These are phyloP conservation scores for Acipenser oxyrinchus DNA, from an alignment of 2,797 vertebrate genomes.

Conservation along the genomic window DNA sequence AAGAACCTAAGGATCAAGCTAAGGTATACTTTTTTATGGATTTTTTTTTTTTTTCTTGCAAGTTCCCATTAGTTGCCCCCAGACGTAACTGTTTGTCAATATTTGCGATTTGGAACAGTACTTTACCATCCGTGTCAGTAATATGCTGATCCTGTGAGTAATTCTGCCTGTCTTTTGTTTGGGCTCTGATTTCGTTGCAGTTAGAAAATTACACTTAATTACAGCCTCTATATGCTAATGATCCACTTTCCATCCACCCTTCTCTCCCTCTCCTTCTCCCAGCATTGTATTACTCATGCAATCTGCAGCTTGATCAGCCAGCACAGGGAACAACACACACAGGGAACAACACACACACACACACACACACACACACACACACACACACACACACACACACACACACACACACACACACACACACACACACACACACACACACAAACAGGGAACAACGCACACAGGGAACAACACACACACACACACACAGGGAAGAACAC, in stretches of 20 bases:
- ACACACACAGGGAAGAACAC: too few relatives aligned
- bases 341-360: too few relatives aligned
- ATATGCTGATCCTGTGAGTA: constrained; percentile 59
- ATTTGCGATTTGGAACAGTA: constrained; percentile 36
- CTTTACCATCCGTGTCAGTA: constrained; percentile 45
- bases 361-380: too few relatives aligned
- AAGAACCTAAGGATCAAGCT: too few relatives aligned
- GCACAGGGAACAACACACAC: too few relatives aligned
- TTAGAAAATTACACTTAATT: constrained; percentile 72
- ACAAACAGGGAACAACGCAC: too few relatives aligned
- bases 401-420: constrained; percentile 11
- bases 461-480: constrained; percentile 12
- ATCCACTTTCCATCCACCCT: constrained; percentile 12
- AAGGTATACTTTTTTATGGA: too few relatives aligned
- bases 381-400: neutral
- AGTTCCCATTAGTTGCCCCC: constrained; percentile 18
- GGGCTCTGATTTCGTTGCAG: constrained; percentile 66
- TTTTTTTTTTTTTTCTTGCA: too few relatives aligned
- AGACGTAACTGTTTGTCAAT: constrained; percentile 40
- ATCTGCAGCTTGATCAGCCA: too few relatives aligned
- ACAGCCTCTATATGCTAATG: constrained; percentile 45
- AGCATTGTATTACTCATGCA: too few relatives aligned
- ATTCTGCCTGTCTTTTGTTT: constrained; percentile 58
- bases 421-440: too few relatives aligned
- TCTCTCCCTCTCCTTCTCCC: constrained; percentile 26